Evolutionary conservation across 1,140 invertebrate species (phyloP).

Genomic region (Berghia stephanieae): DNA sequence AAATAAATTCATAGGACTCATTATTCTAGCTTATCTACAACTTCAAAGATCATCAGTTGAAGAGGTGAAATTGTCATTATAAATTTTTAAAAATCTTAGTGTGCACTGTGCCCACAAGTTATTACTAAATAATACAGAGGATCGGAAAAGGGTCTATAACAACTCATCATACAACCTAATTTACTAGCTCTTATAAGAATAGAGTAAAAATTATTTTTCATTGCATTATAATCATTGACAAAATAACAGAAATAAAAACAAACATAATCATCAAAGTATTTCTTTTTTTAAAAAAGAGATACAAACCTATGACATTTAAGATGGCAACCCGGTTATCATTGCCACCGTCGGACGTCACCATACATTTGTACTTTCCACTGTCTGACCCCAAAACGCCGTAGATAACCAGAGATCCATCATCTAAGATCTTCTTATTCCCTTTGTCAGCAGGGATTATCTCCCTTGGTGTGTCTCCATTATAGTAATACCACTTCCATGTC

Average conservation of each 20-base stretch:
- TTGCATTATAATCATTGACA: background rate
- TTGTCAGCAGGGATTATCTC: no score
- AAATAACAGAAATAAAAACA: background rate
- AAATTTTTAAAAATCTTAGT: no score
- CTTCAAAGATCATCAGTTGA: no score
- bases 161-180: no score
- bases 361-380: conserved; percentile 69
- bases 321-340: conserved; percentile 86
- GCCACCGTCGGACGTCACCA: conserved; percentile 86
- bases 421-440: conserved; percentile 49
- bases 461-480: no score
- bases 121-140: background rate
- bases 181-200: background rate
- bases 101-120: no score
- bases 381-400: conserved; percentile 68
- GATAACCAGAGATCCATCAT: conserved; percentile 68
- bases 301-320: conserved; percentile 61
- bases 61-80: no score
- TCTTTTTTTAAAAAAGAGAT: background rate
- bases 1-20: no score
- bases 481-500: conserved; percentile 84
- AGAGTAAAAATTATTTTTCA: no score
- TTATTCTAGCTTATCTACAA: no score
- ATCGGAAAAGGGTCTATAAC: no score
- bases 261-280: background rate